Percentiles rank a stretch among this genome's conserved stretches.
Conservation (phyloP, 2,113 vertebrate species). For the Cervus canadensis region DNA sequence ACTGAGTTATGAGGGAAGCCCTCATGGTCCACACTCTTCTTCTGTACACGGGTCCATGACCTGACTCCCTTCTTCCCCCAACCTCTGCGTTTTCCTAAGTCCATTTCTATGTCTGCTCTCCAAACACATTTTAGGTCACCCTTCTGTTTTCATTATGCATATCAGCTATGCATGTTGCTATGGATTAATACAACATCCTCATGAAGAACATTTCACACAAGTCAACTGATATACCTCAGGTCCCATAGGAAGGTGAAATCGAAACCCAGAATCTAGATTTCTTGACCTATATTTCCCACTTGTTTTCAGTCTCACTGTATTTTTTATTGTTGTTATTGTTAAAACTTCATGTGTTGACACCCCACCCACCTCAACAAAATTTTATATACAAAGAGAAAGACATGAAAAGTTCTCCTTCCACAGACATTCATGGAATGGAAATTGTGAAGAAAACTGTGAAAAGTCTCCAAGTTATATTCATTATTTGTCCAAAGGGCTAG, state of each 20-base stretch:
- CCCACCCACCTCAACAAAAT: neutral
- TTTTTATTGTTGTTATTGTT: neutral
- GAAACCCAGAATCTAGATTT: neutral
- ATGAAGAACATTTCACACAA: neutral
- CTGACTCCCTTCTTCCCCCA: neutral
- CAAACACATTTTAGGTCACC: neutral
- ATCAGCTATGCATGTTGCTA: neutral
- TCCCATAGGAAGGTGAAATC: neutral
- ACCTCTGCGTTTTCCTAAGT: neutral
- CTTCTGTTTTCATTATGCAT: neutral
- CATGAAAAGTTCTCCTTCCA: neutral
- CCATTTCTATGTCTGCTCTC: neutral
- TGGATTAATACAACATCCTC: neutral
- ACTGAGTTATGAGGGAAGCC: neutral
- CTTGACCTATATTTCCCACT: neutral
- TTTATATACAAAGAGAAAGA: neutral
- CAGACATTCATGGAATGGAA: slow-evolving; percentile 22
- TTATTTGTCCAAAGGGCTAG: neutral
- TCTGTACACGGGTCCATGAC: neutral
- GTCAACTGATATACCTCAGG: neutral
- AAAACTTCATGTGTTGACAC: neutral
- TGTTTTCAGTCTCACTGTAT: neutral
- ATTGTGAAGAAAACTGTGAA: slow-evolving; percentile 24
- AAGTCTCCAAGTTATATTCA: neutral
- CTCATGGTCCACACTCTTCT: neutral